A percentile compares a stretch with the other conserved stretches of the same genome.
These are phyloP conservation scores for Nemotelus pantherinus DNA, from an alignment of 2,888 invertebrate species.

Conservation along the genomic window DNA sequence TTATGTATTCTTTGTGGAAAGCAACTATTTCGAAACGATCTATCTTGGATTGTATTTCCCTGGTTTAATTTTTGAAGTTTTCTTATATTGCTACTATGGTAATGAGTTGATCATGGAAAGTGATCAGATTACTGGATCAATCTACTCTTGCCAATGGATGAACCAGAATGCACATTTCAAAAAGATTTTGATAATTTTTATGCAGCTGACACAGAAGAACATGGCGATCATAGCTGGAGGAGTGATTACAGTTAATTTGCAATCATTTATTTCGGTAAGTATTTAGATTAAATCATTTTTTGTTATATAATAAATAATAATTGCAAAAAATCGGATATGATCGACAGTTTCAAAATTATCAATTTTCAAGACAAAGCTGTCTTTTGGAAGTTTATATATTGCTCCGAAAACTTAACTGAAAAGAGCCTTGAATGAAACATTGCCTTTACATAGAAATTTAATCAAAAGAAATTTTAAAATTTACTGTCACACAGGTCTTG, in stretches of 20 bases:
- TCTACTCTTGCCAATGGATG: slow-evolving; percentile 69
- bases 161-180: slow-evolving; percentile 65
- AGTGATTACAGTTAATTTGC: slow-evolving; percentile 67
- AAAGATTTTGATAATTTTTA: slow-evolving; percentile 62
- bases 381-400: no score
- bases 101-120: slow-evolving; percentile 67
- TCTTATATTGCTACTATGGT: slow-evolving; percentile 69
- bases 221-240: slow-evolving; percentile 68
- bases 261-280: no score
- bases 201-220: slow-evolving; percentile 57
- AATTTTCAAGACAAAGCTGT: no score
- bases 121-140: slow-evolving; percentile 65
- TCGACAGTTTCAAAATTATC: no score
- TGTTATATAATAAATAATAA: neutral
- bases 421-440: neutral
- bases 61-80: slow-evolving; percentile 66
- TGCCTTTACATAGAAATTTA: neutral
- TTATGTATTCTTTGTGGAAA: slow-evolving; percentile 13
- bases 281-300: neutral
- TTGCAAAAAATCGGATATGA: no score
- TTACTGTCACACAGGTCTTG: neutral
- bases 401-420: neutral
- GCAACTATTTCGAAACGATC: slow-evolving; percentile 4
- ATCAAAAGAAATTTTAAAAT: neutral
- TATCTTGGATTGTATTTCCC: slow-evolving; percentile 4